Evolutionary conservation across 2,888 invertebrate species (phyloP).

Genomic region (Selenia dentaria): DNA sequence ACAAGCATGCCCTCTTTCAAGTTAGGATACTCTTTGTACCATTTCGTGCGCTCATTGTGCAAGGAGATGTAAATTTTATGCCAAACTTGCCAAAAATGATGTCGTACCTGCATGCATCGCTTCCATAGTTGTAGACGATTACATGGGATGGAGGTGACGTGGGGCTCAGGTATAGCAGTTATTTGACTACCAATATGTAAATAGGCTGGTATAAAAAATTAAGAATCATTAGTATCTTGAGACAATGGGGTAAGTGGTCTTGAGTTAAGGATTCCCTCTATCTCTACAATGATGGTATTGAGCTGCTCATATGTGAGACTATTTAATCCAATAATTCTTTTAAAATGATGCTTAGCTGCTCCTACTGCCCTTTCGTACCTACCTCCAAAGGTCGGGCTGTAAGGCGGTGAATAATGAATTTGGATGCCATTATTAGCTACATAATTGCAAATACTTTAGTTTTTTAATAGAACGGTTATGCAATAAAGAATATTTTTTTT

Average conservation of each 20-base stretch:
- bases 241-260: slow-evolving; percentile 4
- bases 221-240: not conserved
- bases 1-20: slow-evolving; percentile 12
- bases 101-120: slow-evolving; percentile 7
- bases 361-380: slow-evolving; percentile 14
- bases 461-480: too few species aligned
- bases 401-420: too few species aligned
- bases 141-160: slow-evolving; percentile 1
- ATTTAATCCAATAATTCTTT: slow-evolving; percentile 6
- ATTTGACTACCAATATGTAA: slow-evolving; percentile 14
- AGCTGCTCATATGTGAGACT: slow-evolving; percentile 11
- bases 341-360: slow-evolving; percentile 14
- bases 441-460: too few species aligned
- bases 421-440: too few species aligned
- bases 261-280: slow-evolving; percentile 10
- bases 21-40: slow-evolving; percentile 10
- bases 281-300: slow-evolving; percentile 1
- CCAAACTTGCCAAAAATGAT: slow-evolving; percentile 16
- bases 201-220: slow-evolving; percentile 11
- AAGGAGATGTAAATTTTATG: slow-evolving; percentile 8
- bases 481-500: too few species aligned
- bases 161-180: slow-evolving; percentile 6
- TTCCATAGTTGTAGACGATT: slow-evolving; percentile 15
- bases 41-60: slow-evolving; percentile 15
- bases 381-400: slow-evolving; percentile 5